Evolutionary conservation across 2,888 invertebrate genomes (phyloP), one percentile per base, ranked within the genome.

Genomic region (Notocelia uddmanniana): DNA sequence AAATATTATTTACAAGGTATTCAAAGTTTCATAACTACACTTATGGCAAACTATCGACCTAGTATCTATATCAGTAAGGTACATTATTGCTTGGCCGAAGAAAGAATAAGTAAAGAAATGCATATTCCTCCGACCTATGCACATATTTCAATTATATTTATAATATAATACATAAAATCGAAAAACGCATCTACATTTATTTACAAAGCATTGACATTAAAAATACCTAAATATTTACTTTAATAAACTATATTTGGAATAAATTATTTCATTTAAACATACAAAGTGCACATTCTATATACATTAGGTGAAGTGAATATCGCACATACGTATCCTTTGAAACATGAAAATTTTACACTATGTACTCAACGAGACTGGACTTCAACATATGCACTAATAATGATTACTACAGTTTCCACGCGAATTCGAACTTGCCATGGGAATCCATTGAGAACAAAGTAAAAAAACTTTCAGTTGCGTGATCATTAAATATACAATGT

Each of bases 1-100:
- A 86, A 85, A 82, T 87, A 86, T 80, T 89, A 89, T 89, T 83
- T 89, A 89, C 88, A 89, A 74, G 75, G 80, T 80, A 75, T 82
- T 80, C 81, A 73, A 74, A 75, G 74, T 75, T 73, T 76, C 79
- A 83, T 81, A 84, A 81, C 81, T 81, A 85, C 73, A 73, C 86
- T 84, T 86, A 88, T 88, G 88, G 87, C 87, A 83, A 82, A 75
- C 76, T 79, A 79, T 76, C 76, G 77, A 76, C 63, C 67, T 64
- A 63, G 11, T 54, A 55, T 31, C 21, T 19, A 59, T 37, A 15
- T 54, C 10, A 59, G 11, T 68, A 71, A 67, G 37, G 64, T 69
- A 59, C 50, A 55, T 37, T 68, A 68, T 45, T 63, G 69, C 63
- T 59, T 23, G 66, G 59, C 31, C 31, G 26, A 19, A 52, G 45